Base-by-base conservation (phyloP, 2,888 invertebrate genomes). In the Doris montereyensis region DNA sequence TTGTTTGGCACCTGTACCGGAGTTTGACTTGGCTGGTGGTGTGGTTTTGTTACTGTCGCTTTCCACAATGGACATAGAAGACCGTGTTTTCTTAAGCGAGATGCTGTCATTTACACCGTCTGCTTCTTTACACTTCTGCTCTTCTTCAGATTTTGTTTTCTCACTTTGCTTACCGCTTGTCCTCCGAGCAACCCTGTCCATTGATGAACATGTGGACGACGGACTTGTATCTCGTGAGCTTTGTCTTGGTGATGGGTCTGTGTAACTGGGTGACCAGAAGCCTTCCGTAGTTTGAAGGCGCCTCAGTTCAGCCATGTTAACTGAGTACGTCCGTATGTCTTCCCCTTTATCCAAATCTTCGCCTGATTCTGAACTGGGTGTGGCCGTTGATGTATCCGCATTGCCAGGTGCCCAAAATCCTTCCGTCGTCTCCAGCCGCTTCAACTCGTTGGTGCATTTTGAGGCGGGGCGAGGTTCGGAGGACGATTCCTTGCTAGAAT, bases 281-380 rank as follows among this genome's bases (percentile, higher is more conserved):
- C 79, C 76, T 0, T 79, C 79, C n/a, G 79, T 79, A 4, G 79
- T 79, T 3, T 71, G 57, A 30, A 79, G 57, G 4, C 76, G 57
- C 32, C 71, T 21, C 62, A 76, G 28, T 57, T 79, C 79, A n/a
- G 41, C 8, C 21, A 75, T 10, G 30, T 28, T 24, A 52, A 52
- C 65, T 32, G 26, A 62, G 10, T 26, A 3, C 58, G 24, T 73
- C 0, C 17, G 8, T 26, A 24, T 0, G 10, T 30, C 17, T 0
- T 1, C 28, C 2, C 71, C 73, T 0, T 77, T 70, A n/a, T 41
- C 17, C 52, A 41, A 41, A 41, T 41, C 52, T 41, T 41, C 17
- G 52, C 17, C 17, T 41, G 52, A 41, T 10, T 5, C 8, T 17
- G 5, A 10, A 17, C 17, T 41, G 52, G 5, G 8, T 5, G 5